These are phyloP conservation scores for Tyrannus savana DNA, from an alignment of 2,113 vertebrate species.

Conservation along the genomic window DNA sequence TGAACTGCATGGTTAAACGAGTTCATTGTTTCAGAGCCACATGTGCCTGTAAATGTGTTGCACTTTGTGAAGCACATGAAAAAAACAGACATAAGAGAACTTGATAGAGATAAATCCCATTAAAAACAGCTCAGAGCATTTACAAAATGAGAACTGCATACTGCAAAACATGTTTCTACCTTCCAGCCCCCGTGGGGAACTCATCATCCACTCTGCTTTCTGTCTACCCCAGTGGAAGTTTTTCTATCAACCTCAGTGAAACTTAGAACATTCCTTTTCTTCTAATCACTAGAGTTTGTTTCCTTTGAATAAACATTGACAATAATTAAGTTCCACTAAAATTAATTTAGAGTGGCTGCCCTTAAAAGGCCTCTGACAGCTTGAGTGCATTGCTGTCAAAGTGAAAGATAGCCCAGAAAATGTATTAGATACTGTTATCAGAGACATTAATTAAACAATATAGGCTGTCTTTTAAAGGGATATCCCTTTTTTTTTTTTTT, in stretches of 20 bases:
- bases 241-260: neutral
- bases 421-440: neutral
- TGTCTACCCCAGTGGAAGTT: neutral
- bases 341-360: conserved; percentile 1
- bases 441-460: neutral
- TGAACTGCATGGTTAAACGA: neutral
- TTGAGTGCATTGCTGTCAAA: neutral
- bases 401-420: neutral
- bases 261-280: neutral
- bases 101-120: neutral
- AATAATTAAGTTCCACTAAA: conserved; percentile 36
- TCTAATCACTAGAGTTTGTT: neutral
- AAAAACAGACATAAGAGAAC: neutral
- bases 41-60: neutral
- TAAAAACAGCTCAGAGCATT: neutral
- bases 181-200: neutral
- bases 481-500: neutral
- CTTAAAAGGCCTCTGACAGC: conserved; percentile 6
- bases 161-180: neutral
- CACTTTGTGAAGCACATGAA: neutral
- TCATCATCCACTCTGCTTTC: neutral
- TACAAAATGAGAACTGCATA: neutral
- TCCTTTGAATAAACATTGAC: conserved; percentile 27
- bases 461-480: neutral
- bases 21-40: neutral